Base-by-base conservation (phyloP, 2,113 vertebrate species). In the Engraulis encrasicolus region DNA sequence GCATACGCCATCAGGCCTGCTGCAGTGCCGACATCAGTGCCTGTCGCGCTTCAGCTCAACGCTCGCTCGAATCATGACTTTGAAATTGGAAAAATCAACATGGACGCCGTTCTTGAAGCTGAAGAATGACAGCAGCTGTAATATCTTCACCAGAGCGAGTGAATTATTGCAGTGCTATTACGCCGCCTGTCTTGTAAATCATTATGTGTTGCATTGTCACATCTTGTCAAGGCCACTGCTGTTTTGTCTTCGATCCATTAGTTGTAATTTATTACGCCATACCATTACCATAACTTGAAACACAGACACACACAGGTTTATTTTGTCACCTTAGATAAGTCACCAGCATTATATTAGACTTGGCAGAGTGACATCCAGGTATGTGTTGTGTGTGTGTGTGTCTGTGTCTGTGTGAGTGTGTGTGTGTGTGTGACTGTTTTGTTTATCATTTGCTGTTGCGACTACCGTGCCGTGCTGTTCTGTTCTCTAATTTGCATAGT, bases 1-100 rank as follows among this genome's bases (percentile, higher is more conserved):
- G n/a, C n/a, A n/a, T n/a, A n/a, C n/a, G n/a, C n/a, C n/a, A n/a
- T n/a, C n/a, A n/a, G n/a, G n/a, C n/a, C n/a, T n/a, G n/a, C n/a
- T 36, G 19, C 54, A 74, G n/a, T n/a, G n/a, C 66, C 0, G 15
- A 27, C 66, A 17, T 27, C 31, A 15, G 66, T 74, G n/a, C n/a
- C n/a, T n/a, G 66, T 74, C 66, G 17, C 34, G 66, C 27, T 74
- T 74, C 66, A 74, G 15, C 66, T 61, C 52, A 54, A 19, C n/a
- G 66, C 66, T n/a, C 4, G 31, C 23, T n/a, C n/a, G n/a, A 74
- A 34, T 31, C 66, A 74, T 74, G 23, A 31, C 66, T 74, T n/a
- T 31, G 66, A 74, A 74, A 74, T 74, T 74, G 66, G n/a, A 74
- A 74, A 74, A 74, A 74, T 74, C 66, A 74, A 74, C 66, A 74